Evolutionary conservation across 2,888 invertebrate genomes (phyloP).

Genomic region (Mayetiola destructor): DNA sequence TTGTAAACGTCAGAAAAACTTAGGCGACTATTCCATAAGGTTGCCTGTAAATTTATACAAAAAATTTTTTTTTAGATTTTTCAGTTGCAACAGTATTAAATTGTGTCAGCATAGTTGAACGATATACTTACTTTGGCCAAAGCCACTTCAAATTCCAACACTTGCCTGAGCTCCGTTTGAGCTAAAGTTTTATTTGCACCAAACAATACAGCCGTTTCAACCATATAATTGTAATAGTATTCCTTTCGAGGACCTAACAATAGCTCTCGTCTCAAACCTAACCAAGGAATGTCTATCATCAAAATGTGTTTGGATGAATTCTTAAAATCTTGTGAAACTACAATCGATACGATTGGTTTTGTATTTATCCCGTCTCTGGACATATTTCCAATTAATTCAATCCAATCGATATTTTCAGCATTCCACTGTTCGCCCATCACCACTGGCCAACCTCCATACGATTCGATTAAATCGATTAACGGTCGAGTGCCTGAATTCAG

Average conservation of each 20-base stretch:
- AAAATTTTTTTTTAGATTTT: no score
- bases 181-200: constrained; percentile 63
- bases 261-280: constrained; percentile 75
- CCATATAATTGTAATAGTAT: constrained; percentile 75
- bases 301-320: constrained; percentile 73
- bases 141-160: constrained; percentile 74
- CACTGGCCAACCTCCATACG: constrained; percentile 42
- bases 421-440: constrained; percentile 29
- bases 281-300: constrained; percentile 73
- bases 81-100: no score
- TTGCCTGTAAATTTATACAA: no score
- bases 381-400: constrained; percentile 61
- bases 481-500: constrained; percentile 34
- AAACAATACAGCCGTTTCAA: constrained; percentile 69
- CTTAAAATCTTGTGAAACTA: constrained; percentile 75
- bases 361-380: constrained; percentile 70
- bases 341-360: constrained; percentile 82
- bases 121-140: constrained; percentile 69
- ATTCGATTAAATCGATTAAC: constrained; percentile 26
- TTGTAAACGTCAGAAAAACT: no score
- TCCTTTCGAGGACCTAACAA: constrained; percentile 67
- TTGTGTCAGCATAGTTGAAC: no score
- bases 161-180: constrained; percentile 54
- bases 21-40: no score
- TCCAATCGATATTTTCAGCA: constrained; percentile 53